phyloP scores from a whole-genome alignment of 2,797 vertebrate species.

The Sebastes iracundus region DNA sequence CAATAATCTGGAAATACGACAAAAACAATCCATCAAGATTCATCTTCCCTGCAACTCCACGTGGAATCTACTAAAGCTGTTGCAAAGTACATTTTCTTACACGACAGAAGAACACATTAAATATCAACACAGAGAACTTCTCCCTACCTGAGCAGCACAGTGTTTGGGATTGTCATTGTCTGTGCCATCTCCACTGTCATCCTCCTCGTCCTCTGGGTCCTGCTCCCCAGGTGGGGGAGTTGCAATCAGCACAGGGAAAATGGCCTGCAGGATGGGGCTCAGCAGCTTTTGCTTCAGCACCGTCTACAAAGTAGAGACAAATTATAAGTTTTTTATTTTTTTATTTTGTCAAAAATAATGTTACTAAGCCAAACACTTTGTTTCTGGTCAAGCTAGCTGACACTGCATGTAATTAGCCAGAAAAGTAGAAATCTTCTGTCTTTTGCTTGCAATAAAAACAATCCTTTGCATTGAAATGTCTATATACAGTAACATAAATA shows the following conservation, averaged over 20 bases:
- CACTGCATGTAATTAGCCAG: too few relatives aligned
- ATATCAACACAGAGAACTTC: not conserved
- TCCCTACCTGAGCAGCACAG: slow-evolving; percentile 79
- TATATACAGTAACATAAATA: not conserved
- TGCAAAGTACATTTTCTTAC: not conserved
- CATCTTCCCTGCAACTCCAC: not conserved
- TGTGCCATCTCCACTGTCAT: slow-evolving; percentile 77
- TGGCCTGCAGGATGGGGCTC: slow-evolving; percentile 82
- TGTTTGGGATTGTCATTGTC: slow-evolving; percentile 83
- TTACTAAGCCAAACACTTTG: not conserved
- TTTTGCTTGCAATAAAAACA: not conserved
- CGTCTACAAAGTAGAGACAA: slow-evolving; percentile 67
- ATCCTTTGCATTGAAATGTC: not conserved
- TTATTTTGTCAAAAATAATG: not conserved
- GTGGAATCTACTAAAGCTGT: too few relatives aligned
- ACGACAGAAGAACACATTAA: not conserved
- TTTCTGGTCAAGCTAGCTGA: not conserved
- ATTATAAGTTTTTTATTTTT: not conserved
- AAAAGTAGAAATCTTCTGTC: not conserved
- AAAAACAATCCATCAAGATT: not conserved
- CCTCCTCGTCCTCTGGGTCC: slow-evolving; percentile 90
- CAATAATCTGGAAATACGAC: slow-evolving; percentile 84
- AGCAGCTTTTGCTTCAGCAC: slow-evolving; percentile 90
- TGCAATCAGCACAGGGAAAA: slow-evolving; percentile 89
- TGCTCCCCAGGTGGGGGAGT: slow-evolving; percentile 86